Evolutionary conservation across 2,888 invertebrate species (phyloP), one percentile per base, ranked within the genome.

Genomic region (Chromoteleia sp.): DNA sequence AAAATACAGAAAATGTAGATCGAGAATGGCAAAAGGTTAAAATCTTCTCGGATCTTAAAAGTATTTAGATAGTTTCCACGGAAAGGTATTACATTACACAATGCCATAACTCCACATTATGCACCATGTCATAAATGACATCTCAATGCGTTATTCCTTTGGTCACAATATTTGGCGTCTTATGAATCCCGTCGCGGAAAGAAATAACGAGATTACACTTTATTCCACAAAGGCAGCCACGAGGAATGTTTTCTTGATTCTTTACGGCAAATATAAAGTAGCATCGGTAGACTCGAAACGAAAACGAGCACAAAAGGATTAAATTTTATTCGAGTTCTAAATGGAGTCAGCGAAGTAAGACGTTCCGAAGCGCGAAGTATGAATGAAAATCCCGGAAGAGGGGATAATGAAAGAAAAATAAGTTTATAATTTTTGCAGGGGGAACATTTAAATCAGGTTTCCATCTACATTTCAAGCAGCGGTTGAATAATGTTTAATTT

Each of bases 311-410:
- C 59, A 67, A 67, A 63, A 63, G 73, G 59, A 58, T 75, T 75
- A 67, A 67, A 75, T 59, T 75, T 58, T 58, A 75, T 75, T 67
- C 75, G 59, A 48, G 30, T 65, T 67, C 52, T 67, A 67, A 75
- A 75, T 75, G 59, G 75, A 75, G 67, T 75, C 75, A 75, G 67
- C 75, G 14, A 75, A 75, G 67, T 75, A 67, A 67, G 50, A 75
- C 75, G 67, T 52, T 65, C 39, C 74, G 74, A 61, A 73, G 73
- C 48, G 45, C 48, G 25, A 39, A 19, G 33, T 67, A 67, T 75
- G 75, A 75, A 75, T 75, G 67, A 59, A 75, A 75, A 67, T 67
- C 50, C 25, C 41, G 41, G 33, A 75, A 56, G 19, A 12, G 21
- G 67, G 75, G 63, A 63, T 74, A 74, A 74, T 74, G 73, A 63